Conservation (phyloP, 2,113 vertebrate genomes). For the Heptranchias perlo region DNA sequence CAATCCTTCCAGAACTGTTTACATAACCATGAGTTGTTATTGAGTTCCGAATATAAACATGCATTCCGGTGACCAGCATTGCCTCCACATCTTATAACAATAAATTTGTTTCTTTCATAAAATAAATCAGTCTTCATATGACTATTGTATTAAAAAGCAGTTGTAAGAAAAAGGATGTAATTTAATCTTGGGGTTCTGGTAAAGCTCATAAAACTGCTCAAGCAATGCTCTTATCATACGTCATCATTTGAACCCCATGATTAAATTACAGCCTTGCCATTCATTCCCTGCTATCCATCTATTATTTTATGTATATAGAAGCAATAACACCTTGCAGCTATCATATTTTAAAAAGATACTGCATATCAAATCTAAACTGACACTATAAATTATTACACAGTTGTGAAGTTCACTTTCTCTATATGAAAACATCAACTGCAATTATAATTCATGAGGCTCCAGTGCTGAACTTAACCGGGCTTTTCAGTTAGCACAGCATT, state of each 20-base stretch:
- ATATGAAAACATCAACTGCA: background rate
- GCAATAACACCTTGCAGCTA: background rate
- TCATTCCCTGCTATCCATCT: background rate
- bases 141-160: background rate
- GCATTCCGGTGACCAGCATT: background rate
- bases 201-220: background rate
- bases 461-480: background rate
- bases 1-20: too few species aligned
- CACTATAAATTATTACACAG: slow-evolving; percentile 7
- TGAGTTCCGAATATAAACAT: too few species aligned
- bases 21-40: too few species aligned
- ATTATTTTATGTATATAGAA: background rate
- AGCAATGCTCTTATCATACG: background rate
- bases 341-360: background rate
- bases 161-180: background rate
- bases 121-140: background rate
- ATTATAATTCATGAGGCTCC: background rate
- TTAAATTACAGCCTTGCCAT: background rate
- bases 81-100: background rate
- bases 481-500: background rate
- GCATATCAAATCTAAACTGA: background rate
- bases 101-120: background rate
- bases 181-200: background rate
- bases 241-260: background rate
- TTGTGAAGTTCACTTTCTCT: background rate